Conservation (phyloP, 2,113 vertebrate species). For the Amazona vittata region DNA sequence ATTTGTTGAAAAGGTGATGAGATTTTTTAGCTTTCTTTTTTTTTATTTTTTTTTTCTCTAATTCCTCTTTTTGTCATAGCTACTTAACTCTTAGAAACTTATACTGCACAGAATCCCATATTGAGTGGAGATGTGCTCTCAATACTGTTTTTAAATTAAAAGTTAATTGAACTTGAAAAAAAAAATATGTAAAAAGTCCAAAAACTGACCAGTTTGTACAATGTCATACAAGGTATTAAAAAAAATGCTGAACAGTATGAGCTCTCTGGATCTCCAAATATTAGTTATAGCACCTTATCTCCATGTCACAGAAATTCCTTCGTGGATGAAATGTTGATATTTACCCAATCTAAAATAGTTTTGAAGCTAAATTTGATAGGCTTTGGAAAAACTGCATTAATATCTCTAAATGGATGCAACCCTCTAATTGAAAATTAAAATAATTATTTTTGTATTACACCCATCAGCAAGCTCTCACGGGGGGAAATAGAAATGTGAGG, state of each 20-base stretch:
- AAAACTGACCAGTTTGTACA: background rate
- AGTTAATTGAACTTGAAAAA: background rate
- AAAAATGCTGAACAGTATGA: background rate
- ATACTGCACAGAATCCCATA: fast-evolving
- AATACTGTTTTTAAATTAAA: background rate
- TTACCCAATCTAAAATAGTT: background rate
- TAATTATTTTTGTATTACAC: background rate
- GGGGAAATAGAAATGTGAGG: background rate
- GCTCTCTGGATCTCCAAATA: background rate
- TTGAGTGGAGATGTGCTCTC: background rate
- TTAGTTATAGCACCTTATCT: background rate
- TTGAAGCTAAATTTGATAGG: background rate
- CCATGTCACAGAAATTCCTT: background rate
- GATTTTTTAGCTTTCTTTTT: background rate
- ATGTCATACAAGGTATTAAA: background rate
- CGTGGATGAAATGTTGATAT: background rate
- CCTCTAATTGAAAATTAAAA: background rate
- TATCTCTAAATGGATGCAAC: background rate
- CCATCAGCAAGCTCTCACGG: background rate
- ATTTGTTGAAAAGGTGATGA: background rate
- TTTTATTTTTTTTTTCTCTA: background rate
- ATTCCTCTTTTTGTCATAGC: background rate
- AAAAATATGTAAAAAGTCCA: background rate
- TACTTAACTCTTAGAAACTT: background rate
- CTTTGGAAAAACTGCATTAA: background rate